A percentile compares a stretch with the other conserved stretches of the same genome.
Evolutionary conservation across 1,140 invertebrate species (phyloP).

Genomic region (Pissodes strobi): DNA sequence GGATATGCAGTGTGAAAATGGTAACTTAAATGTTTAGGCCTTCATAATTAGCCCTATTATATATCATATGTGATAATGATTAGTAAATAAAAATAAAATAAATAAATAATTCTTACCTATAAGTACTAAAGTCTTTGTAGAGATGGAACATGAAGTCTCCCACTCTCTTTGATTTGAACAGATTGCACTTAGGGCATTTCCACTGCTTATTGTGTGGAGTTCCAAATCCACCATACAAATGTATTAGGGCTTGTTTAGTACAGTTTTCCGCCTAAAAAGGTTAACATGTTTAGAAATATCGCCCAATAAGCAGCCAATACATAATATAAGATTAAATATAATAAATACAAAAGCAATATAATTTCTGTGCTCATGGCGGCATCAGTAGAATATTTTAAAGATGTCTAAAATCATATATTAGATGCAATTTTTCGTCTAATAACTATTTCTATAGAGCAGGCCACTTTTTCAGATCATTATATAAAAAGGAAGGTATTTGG

Average conservation of each 20-base stretch:
- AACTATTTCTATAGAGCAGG: too few species aligned
- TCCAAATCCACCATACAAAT: constrained; percentile 52
- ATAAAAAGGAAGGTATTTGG: too few species aligned
- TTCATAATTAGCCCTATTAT: not conserved
- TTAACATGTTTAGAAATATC: too few species aligned
- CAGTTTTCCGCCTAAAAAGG: constrained; percentile 2
- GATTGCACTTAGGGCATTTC: constrained; percentile 61
- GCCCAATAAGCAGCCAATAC: not conserved
- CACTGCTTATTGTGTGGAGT: constrained; percentile 54
- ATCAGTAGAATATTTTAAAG: too few species aligned
- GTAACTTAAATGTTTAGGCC: too few species aligned
- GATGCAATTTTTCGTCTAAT: too few species aligned
- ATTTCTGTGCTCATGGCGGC: too few species aligned
- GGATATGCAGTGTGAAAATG: too few species aligned
- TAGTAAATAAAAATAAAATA: not conserved
- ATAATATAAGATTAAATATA: not conserved
- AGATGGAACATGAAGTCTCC: constrained; percentile 62
- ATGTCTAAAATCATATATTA: too few species aligned
- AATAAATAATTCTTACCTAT: constrained; percentile 29
- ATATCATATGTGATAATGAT: not conserved
- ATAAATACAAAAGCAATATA: too few species aligned
- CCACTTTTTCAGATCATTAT: too few species aligned
- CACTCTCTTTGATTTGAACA: constrained; percentile 59
- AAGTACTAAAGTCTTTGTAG: constrained; percentile 56
- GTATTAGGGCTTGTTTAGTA: constrained; percentile 29